Conservation (phyloP, 2,113 vertebrate genomes). For the Brevimyrus niger region DNA sequence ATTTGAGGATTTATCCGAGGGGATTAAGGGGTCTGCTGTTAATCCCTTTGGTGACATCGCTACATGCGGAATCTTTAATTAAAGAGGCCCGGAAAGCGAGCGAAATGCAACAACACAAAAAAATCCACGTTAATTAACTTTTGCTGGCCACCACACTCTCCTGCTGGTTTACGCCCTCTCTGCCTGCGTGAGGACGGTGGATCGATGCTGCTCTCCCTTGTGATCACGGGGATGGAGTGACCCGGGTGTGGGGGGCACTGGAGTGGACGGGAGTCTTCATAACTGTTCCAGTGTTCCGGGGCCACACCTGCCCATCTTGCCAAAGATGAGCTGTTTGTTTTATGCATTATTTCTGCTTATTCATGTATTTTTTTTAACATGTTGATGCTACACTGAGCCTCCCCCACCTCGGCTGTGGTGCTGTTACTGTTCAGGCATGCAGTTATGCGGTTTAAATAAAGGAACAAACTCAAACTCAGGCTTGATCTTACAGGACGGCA, state of each 20-base stretch:
- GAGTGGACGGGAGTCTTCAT: conserved; percentile 20
- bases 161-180: not conserved
- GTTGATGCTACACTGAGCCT: not conserved
- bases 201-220: conserved; percentile 41
- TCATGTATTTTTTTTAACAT: not conserved
- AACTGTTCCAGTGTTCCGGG: conserved; percentile 36
- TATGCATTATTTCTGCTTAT: not conserved
- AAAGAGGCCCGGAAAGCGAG: conserved; percentile 34
- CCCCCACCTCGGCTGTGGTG: not conserved
- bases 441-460: not conserved
- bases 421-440: not conserved
- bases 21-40: conserved; percentile 42
- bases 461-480: not conserved
- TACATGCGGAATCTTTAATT: conserved; percentile 47
- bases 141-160: not conserved
- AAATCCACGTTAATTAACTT: conserved; percentile 13
- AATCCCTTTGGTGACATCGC: conserved; percentile 51
- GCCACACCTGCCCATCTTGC: not conserved
- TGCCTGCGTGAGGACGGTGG: conserved; percentile 34
- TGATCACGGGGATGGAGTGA: conserved; percentile 35
- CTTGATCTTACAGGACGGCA: not conserved
- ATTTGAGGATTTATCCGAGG: conserved; percentile 46
- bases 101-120: conserved; percentile 15
- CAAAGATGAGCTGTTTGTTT: not conserved
- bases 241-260: not conserved